A percentile compares a stretch with the other conserved stretches of the same genome.
These are phyloP conservation scores for Poeciliopsis infans DNA, from an alignment of 2,797 vertebrate genomes.

Conservation along the genomic window DNA sequence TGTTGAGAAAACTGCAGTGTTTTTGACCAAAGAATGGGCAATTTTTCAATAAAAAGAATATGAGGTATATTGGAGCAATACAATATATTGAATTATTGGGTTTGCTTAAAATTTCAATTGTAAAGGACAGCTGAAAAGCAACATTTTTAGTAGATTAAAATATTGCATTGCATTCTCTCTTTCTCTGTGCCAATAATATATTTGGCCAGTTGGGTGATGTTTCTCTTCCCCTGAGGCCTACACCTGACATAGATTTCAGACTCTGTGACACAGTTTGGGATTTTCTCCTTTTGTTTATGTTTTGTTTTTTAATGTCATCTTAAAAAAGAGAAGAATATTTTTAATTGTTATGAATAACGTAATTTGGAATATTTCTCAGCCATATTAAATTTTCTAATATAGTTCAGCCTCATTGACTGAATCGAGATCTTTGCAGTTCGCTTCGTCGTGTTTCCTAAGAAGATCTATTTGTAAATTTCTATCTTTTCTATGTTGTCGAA, in stretches of 20 bases:
- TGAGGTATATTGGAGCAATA: neutral
- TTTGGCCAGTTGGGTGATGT: neutral
- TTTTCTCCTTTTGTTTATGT: neutral
- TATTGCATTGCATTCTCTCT: neutral
- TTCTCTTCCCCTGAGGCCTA: neutral
- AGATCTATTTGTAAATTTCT: slow-evolving; percentile 19
- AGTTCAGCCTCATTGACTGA: neutral
- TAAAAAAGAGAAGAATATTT: neutral
- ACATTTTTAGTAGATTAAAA: neutral
- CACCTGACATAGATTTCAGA: neutral
- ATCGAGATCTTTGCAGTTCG: neutral
- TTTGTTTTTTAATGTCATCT: neutral
- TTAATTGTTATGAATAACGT: neutral
- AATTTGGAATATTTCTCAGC: neutral
- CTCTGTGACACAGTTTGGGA: neutral
- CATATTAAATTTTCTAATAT: neutral
- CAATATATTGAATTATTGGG: neutral
- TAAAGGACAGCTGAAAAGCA: neutral
- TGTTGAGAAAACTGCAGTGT: neutral
- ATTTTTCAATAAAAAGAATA: neutral
- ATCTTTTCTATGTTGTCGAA: neutral
- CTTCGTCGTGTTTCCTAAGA: slow-evolving; percentile 4
- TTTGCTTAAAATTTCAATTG: neutral
- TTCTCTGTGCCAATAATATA: neutral
- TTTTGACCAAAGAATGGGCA: neutral